Conservation (phyloP, 2,888 invertebrate genomes). For the Agriotes lineatus region DNA sequence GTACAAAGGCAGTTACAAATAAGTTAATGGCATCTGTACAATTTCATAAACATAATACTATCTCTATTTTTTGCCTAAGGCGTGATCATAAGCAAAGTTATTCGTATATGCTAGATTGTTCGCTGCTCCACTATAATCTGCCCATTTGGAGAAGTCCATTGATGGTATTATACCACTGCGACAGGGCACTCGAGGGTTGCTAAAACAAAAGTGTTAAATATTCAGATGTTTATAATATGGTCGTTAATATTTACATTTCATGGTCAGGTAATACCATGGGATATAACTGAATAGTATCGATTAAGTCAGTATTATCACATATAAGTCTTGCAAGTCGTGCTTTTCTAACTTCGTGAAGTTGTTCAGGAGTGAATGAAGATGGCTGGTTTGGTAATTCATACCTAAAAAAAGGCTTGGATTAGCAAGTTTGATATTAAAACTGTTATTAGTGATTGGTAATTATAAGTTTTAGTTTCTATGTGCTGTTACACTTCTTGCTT, state of each 20-base stretch:
- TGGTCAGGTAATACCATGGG: slow-evolving; percentile 94
- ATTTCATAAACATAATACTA: slow-evolving; percentile 32
- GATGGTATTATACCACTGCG: slow-evolving; percentile 88
- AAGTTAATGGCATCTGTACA: slow-evolving; percentile 43
- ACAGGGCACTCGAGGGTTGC: slow-evolving; percentile 94
- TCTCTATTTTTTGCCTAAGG: slow-evolving; percentile 48
- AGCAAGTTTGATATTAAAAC: too few relatives aligned
- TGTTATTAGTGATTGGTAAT: too few relatives aligned
- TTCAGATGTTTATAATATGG: too few relatives aligned
- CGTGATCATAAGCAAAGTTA: slow-evolving; percentile 70
- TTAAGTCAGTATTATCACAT: slow-evolving; percentile 93
- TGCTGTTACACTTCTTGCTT: too few relatives aligned
- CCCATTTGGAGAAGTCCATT: slow-evolving; percentile 92
- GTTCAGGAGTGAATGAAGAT: slow-evolving; percentile 89
- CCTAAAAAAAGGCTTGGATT: too few relatives aligned
- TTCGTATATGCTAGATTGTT: slow-evolving; percentile 67
- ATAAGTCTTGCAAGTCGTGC: slow-evolving; percentile 84
- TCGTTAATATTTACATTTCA: slow-evolving; percentile 81
- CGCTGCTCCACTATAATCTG: slow-evolving; percentile 71
- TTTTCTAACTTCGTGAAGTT: slow-evolving; percentile 86
- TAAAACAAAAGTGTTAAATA: too few relatives aligned
- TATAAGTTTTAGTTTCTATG: too few relatives aligned
- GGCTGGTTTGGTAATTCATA: slow-evolving; percentile 93
- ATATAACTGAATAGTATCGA: slow-evolving; percentile 91
- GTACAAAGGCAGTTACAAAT: slow-evolving; percentile 22